These are phyloP conservation scores for Drosophila nannoptera DNA, from an alignment of 1,140 invertebrate genomes.

Conservation along the genomic window DNA sequence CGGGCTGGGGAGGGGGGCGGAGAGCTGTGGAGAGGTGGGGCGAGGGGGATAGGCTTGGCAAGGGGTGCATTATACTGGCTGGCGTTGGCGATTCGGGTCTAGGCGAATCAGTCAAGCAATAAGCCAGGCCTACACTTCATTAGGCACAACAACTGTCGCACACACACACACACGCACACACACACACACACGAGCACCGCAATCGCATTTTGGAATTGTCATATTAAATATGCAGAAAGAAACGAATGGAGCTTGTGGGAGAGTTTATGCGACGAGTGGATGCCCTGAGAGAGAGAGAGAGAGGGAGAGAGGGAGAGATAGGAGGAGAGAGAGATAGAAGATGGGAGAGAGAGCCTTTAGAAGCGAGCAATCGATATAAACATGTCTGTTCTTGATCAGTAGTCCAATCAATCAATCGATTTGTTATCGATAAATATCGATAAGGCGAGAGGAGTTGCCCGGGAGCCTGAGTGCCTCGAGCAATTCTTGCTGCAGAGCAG, in stretches of 20 bases:
- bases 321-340: background rate
- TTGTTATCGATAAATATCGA: background rate
- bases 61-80: background rate
- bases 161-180: conserved; percentile 17
- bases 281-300: background rate
- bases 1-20: background rate
- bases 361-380: no score
- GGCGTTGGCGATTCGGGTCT: background rate
- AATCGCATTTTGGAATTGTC: conserved; percentile 55
- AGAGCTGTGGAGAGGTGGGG: background rate
- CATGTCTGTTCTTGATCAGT: no score
- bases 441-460: background rate
- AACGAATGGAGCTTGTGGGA: conserved; percentile 24
- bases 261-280: background rate
- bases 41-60: background rate
- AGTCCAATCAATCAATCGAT: no score
- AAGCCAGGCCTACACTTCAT: conserved; percentile 46
- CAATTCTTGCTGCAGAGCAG: background rate
- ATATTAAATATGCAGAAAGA: conserved; percentile 61
- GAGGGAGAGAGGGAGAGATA: background rate
- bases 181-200: conserved; percentile 3
- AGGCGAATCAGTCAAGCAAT: conserved; percentile 39
- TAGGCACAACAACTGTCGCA: conserved; percentile 43
- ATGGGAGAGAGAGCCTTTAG: background rate
- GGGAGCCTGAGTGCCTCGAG: no score